These are phyloP conservation scores for Alectura lathami DNA, from an alignment of 2,113 vertebrate species.

Conservation along the genomic window DNA sequence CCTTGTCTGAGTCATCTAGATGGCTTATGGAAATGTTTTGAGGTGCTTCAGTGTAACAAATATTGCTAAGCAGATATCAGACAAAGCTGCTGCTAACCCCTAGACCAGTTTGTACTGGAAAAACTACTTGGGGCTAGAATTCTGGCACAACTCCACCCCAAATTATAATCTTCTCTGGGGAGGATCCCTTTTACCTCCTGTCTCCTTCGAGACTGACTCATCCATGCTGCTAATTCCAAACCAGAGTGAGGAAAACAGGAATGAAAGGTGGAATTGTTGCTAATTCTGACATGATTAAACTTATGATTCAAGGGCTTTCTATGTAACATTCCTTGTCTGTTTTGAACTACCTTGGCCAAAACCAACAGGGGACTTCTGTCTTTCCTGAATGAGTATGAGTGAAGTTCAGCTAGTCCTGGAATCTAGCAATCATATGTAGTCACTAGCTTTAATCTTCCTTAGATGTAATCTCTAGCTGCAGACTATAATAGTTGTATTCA, in stretches of 20 bases:
- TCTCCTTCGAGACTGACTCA: neutral
- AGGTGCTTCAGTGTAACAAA: neutral
- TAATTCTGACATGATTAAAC: neutral
- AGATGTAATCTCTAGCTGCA: constrained; percentile 23
- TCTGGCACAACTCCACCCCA: neutral
- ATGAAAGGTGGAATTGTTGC: neutral
- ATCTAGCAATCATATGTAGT: neutral
- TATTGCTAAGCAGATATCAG: neutral
- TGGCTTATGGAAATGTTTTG: neutral
- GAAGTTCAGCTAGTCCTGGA: neutral
- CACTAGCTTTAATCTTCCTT: neutral
- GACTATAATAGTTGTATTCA: constrained; percentile 62
- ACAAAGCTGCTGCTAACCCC: neutral
- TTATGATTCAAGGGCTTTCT: neutral
- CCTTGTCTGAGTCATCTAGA: neutral
- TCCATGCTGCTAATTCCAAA: neutral
- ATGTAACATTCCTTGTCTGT: neutral
- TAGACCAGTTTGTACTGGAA: neutral
- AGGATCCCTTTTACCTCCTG: neutral
- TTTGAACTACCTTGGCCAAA: neutral
- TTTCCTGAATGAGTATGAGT: neutral
- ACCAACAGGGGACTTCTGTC: no score
- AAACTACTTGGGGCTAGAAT: neutral
- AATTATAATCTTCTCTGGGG: neutral
- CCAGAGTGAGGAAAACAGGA: neutral